A percentile compares a stretch with the other conserved stretches of the same genome.
Conservation (phyloP, 2,888 invertebrate species). For the Drosophila formosana region DNA sequence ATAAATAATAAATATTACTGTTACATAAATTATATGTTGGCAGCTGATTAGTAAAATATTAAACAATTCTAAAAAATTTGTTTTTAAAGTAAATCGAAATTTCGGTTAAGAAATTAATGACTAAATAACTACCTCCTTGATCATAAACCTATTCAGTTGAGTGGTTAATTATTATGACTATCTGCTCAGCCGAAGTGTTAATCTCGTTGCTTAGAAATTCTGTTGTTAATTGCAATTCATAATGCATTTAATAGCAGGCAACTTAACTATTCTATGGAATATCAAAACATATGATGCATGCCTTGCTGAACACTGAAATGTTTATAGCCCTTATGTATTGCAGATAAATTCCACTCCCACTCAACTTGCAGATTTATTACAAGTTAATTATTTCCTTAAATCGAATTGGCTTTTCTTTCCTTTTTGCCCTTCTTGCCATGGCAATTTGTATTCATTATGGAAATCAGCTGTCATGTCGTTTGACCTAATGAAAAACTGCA, state of each 20-base stretch:
- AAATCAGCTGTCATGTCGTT: slow-evolving; percentile 34
- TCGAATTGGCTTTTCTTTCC: not conserved
- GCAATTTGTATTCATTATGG: slow-evolving; percentile 44
- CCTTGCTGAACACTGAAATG: no score
- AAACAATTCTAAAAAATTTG: no score
- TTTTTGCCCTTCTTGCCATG: not conserved
- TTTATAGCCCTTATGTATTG: not conserved
- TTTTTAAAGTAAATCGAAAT: no score
- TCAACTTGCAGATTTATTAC: slow-evolving; percentile 20
- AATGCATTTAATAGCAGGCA: not conserved
- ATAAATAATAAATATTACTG: no score
- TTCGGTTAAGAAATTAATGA: no score
- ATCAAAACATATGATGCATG: not conserved
- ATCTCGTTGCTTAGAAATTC: not conserved
- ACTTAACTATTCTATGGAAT: not conserved
- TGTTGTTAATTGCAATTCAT: slow-evolving; percentile 1
- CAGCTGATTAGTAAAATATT: no score
- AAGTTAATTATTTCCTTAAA: slow-evolving; percentile 12
- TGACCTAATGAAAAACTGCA: slow-evolving; percentile 44
- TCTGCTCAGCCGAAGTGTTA: not conserved
- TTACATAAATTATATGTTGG: no score
- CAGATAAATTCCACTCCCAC: not conserved
- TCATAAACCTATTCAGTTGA: no score
- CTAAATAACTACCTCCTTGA: no score
- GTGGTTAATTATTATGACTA: not conserved